Evolutionary conservation across 2,113 vertebrate genomes (phyloP).

Genomic region (Amazona vittata): DNA sequence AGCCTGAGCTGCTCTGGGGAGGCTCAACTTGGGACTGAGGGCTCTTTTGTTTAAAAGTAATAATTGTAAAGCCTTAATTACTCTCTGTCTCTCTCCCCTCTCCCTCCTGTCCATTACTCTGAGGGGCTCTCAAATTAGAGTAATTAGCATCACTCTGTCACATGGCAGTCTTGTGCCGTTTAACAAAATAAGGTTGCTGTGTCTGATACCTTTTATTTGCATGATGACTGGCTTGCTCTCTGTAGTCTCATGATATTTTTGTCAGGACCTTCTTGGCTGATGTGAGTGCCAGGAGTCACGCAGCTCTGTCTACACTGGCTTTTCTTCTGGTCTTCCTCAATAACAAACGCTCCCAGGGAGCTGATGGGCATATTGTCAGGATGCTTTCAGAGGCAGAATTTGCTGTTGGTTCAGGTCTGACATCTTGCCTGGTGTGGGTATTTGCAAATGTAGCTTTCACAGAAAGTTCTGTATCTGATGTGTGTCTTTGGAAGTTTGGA

Average conservation of each 20-base stretch:
- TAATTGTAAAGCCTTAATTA: neutral
- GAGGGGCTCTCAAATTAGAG: neutral
- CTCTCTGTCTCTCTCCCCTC: neutral
- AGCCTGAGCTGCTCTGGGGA: neutral
- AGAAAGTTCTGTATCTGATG: neutral
- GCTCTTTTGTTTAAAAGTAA: neutral
- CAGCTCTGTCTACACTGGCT: accelerated
- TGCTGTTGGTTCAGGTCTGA: neutral
- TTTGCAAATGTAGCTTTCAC: neutral
- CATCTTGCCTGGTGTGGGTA: neutral
- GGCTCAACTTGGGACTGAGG: neutral
- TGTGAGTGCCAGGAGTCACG: neutral
- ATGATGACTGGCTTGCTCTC: neutral
- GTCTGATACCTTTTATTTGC: neutral
- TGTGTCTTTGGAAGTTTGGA: neutral
- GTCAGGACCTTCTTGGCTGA: neutral
- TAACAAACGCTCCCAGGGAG: neutral
- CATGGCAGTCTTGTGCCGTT: neutral
- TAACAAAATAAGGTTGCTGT: neutral
- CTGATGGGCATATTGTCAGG: neutral
- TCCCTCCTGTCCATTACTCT: neutral
- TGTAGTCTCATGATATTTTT: neutral
- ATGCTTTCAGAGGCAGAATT: neutral
- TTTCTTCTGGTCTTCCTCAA: neutral
- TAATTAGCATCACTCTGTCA: neutral